Base-by-base conservation (phyloP, 2,113 vertebrate genomes). In the Erpornis zantholeuca region DNA sequence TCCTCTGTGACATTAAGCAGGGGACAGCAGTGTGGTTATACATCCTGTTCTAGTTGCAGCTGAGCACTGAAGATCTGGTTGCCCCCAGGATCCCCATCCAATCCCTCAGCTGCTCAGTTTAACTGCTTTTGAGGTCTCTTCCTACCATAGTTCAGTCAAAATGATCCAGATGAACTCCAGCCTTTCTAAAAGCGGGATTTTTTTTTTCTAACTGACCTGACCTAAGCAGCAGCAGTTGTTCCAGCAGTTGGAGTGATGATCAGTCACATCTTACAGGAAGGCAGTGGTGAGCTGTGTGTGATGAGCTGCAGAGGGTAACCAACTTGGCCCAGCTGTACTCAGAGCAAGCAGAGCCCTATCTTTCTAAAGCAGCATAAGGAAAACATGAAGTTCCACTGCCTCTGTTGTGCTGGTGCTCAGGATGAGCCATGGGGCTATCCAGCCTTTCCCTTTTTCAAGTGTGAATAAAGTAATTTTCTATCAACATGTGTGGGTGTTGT, bases 11-110 rank as follows among this genome's bases (percentile, higher is more conserved):
- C 52, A 69, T 2, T 45, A 49, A 65, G 54, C 42, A 57, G 24
- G 45, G 57, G 49, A 82, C 36, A 87, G 35, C 63, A 63, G 15
- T 88, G 76, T 78, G 94, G 86, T 90, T 92, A 73, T 35, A 78
- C 76, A 92, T 88, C 92, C 88, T 96, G 86, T 82, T 86, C 25
- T 47, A 38, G 33, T 35, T 82, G 50, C 50, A 82, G 25, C 54
- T 45, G 36, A 90, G 45, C 3, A 3, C 54, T 76, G 36, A 23
- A 49, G 23, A 57, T 82, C 75, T 54, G 50, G 38, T 90, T 83
- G 68, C 35, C 50, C 44, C 18, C 16, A 59, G 44, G 60, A 95
- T 60, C 29, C 17, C 59, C 31, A 86, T 59, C 40, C 59, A 65
- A 17, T 35, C 14, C 7, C 15, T 93, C 76, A 54, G 28, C 71